A percentile compares a stretch with the other conserved stretches of the same genome.
Evolutionary conservation across 2,888 invertebrate species (phyloP).

Genomic region (Bugula neritina): DNA sequence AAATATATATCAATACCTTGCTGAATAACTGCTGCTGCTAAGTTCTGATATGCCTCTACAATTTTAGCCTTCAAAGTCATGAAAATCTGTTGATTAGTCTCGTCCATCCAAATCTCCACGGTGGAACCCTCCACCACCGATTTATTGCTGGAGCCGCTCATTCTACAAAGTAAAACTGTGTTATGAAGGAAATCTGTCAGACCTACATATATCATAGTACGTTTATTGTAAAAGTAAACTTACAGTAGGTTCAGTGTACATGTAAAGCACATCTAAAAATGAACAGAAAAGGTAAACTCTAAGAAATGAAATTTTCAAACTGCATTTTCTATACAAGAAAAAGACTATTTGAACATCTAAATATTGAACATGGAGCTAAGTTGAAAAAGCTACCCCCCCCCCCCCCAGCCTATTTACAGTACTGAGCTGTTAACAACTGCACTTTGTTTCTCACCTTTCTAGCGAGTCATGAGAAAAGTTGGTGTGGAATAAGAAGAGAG

Average conservation of each 20-base stretch:
- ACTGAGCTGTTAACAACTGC: no score
- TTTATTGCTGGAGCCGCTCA: background rate
- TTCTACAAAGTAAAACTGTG: background rate
- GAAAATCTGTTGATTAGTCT: conserved; percentile 86
- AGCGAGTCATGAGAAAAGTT: conserved; percentile 78
- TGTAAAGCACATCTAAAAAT: no score
- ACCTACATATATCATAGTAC: background rate
- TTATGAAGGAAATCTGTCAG: background rate
- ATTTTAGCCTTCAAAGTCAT: conserved; percentile 79
- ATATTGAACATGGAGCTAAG: background rate
- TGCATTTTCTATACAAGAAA: background rate
- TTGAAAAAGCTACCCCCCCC: no score
- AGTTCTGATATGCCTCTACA: conserved; percentile 77
- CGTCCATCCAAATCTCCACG: conserved; percentile 39
- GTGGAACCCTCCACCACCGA: conserved; percentile 36
- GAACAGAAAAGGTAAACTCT: no score
- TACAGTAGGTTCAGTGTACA: no score
- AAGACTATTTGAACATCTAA: background rate
- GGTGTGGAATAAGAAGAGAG: conserved; percentile 77
- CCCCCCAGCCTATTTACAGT: no score
- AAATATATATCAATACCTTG: no score
- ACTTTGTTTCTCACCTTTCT: conserved; percentile 65
- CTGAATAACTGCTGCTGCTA: conserved; percentile 64
- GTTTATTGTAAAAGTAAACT: no score
- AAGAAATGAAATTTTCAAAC: no score